Conservation (phyloP, 2,113 vertebrate species). For the Terrapene triunguis region DNA sequence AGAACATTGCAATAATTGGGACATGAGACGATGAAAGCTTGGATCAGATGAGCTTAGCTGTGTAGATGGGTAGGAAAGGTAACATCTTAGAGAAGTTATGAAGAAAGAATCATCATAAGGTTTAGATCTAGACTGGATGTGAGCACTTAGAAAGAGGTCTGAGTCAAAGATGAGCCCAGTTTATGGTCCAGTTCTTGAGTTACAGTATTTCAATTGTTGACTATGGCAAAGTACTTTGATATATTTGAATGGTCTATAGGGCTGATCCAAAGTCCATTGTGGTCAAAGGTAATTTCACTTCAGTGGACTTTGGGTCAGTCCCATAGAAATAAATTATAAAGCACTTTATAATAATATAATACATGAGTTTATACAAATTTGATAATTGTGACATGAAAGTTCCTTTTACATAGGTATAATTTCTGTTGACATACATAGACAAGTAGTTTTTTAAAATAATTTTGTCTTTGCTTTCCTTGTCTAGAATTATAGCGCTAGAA, state of each 20-base stretch:
- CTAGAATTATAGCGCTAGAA: not conserved
- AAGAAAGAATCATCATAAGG: not conserved
- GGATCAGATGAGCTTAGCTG: not conserved
- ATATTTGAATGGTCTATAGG: not conserved
- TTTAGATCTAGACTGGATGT: not conserved
- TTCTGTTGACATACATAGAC: not conserved
- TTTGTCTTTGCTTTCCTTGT: not conserved
- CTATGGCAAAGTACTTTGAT: not conserved
- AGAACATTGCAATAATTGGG: not conserved
- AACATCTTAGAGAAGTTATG: not conserved
- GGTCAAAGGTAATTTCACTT: not conserved
- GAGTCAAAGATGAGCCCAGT: not conserved
- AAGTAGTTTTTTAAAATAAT: not conserved
- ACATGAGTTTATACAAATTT: not conserved
- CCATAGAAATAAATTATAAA: not conserved
- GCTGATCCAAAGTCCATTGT: not conserved
- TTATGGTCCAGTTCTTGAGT: not conserved
- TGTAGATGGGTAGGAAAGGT: not conserved
- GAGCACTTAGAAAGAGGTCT: not conserved
- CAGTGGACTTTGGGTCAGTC: not conserved
- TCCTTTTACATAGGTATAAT: not conserved
- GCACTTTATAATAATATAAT: not conserved
- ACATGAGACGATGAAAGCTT: accelerated
- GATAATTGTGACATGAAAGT: not conserved
- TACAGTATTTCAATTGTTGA: not conserved